These are phyloP conservation scores for Drosophila tropicalis DNA, from an alignment of 1,140 invertebrate genomes.

Conservation along the genomic window DNA sequence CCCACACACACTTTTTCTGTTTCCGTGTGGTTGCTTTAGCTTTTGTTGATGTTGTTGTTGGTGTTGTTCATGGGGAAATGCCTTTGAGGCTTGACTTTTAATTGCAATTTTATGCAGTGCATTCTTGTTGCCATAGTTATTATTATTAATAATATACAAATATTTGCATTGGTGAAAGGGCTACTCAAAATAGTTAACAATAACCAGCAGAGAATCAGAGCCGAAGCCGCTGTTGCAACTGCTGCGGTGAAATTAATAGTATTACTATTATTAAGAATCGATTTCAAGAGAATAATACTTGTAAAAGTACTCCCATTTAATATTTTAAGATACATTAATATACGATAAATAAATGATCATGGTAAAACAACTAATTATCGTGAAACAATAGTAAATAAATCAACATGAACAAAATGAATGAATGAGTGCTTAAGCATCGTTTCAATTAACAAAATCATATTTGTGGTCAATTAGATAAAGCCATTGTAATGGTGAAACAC, in stretches of 20 bases:
- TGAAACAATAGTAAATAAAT: conserved; percentile 5
- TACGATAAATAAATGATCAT: conserved; percentile 51
- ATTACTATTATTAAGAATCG: conserved; percentile 41
- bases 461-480: conserved; percentile 70
- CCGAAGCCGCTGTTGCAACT: too few species aligned
- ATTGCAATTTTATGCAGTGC: conserved; percentile 59
- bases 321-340: conserved; percentile 14
- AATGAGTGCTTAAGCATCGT: conserved; percentile 39
- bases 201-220: not conserved
- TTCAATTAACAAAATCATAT: conserved; percentile 69
- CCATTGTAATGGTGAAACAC: conserved; percentile 32
- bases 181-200: conserved; percentile 6
- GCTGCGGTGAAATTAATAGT: conserved; percentile 26
- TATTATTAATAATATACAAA: conserved; percentile 32
- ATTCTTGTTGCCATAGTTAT: conserved; percentile 24
- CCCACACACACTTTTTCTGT: not conserved
- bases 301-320: conserved; percentile 23
- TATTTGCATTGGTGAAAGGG: conserved; percentile 40
- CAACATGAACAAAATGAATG: conserved; percentile 20
- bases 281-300: conserved; percentile 33
- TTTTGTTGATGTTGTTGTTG: too few species aligned
- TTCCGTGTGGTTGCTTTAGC: not conserved
- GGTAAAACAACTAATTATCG: conserved; percentile 29
- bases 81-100: conserved; percentile 53
- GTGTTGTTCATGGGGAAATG: conserved; percentile 22